phyloP scores from a whole-genome alignment of 1,140 invertebrate genomes.

The Cataglyphis hispanica region DNA sequence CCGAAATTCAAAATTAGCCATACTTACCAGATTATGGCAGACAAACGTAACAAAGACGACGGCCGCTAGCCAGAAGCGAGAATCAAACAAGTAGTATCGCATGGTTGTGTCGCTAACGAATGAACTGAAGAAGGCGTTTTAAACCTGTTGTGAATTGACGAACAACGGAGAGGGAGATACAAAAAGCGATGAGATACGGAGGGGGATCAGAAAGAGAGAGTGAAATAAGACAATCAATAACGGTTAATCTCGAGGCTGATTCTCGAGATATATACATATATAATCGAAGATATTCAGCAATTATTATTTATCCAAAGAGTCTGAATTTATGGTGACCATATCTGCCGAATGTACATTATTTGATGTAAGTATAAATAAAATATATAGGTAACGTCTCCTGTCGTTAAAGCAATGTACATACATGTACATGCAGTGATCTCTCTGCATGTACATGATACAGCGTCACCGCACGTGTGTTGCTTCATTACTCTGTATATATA shows the following conservation, averaged over 20 bases:
- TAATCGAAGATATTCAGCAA: neutral
- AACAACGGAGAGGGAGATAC: constrained; percentile 19
- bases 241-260: neutral
- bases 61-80: constrained; percentile 22
- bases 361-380: too few species aligned
- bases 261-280: neutral
- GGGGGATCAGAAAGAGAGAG: constrained; percentile 37
- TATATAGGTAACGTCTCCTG: too few species aligned
- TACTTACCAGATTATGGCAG: constrained; percentile 53
- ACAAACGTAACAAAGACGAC: constrained; percentile 42
- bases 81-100: constrained; percentile 59
- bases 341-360: too few species aligned
- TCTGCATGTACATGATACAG: too few species aligned
- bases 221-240: constrained; percentile 58
- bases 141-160: constrained; percentile 53
- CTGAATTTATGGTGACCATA: neutral
- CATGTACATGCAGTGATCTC: too few species aligned
- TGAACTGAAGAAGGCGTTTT: constrained; percentile 47
- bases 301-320: neutral
- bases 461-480: too few species aligned
- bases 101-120: constrained; percentile 64
- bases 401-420: too few species aligned
- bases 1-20: neutral
- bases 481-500: too few species aligned
- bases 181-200: constrained; percentile 49